phyloP scores from a whole-genome alignment of 2,888 invertebrate species.

The Plagiodera versicolora region DNA sequence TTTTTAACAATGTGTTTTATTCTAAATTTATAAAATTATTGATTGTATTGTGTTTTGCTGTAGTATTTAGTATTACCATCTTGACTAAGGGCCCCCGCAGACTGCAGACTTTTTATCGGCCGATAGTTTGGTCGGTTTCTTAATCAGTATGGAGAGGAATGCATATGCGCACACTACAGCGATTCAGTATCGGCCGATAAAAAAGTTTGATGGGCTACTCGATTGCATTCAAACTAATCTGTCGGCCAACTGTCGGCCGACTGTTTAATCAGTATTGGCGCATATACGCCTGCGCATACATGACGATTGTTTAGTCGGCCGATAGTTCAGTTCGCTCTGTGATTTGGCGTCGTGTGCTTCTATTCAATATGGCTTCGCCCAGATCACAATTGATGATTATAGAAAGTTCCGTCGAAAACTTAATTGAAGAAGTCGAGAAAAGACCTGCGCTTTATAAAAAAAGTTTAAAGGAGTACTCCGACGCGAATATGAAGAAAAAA shows the following conservation, averaged over 20 bases:
- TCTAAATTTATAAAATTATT: no score
- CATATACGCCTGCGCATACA: conserved; percentile 15
- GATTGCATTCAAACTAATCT: conserved; percentile 18
- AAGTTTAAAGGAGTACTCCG: conserved; percentile 3
- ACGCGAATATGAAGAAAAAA: conserved; percentile 3
- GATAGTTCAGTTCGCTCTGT: conserved; percentile 7
- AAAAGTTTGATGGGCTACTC: conserved; percentile 24
- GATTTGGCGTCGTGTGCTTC: conserved; percentile 14
- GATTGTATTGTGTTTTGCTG: no score
- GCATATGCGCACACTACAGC: conserved; percentile 20
- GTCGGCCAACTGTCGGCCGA: conserved; percentile 23
- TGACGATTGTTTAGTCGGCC: conserved; percentile 17
- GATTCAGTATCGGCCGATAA: conserved; percentile 24
- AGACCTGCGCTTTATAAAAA: conserved; percentile 9
- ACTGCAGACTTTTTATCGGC: no score
- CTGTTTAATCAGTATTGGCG: conserved; percentile 19
- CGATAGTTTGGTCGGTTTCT: conserved; percentile 1
- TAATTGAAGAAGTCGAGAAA: conserved; percentile 9
- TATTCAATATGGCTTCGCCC: conserved; percentile 8
- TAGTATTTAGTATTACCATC: no score
- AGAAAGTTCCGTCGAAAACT: neutral
- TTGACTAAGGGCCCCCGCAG: conserved; percentile 14
- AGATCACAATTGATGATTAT: neutral
- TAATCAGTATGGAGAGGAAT: conserved; percentile 16
- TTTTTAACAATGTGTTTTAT: no score